Evolutionary conservation across 2,113 vertebrate species (phyloP).

Genomic region (Elephantulus edwardii): DNA sequence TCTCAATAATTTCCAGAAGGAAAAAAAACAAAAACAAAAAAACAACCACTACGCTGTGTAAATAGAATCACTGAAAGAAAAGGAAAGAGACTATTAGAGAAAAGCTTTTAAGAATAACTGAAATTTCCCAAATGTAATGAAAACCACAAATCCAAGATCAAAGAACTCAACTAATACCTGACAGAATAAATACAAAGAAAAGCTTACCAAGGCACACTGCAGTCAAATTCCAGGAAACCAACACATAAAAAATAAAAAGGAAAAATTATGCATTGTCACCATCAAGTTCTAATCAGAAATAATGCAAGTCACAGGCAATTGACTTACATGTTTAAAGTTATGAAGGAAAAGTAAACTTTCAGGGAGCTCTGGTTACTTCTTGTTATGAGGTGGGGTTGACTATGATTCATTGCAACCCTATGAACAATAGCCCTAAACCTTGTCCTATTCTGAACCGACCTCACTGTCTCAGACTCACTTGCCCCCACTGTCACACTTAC

Average conservation of each 20-base stretch:
- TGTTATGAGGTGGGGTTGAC: too few relatives aligned
- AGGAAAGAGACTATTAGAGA: not conserved
- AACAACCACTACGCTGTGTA: not conserved
- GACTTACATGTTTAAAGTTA: not conserved
- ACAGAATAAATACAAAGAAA: not conserved
- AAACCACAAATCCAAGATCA: not conserved
- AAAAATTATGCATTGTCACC: not conserved
- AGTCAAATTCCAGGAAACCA: not conserved
- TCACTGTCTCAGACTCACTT: too few relatives aligned
- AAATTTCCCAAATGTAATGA: not conserved
- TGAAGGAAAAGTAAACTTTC: too few relatives aligned
- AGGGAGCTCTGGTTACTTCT: too few relatives aligned
- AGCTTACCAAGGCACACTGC: not conserved
- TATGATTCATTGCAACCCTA: too few relatives aligned
- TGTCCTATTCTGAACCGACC: too few relatives aligned
- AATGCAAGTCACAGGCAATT: not conserved
- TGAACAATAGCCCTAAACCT: too few relatives aligned
- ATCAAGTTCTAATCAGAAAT: not conserved
- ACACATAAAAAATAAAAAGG: not conserved
- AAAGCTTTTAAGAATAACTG: not conserved
- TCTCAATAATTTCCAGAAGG: not conserved
- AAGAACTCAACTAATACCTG: not conserved
- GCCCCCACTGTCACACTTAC: too few relatives aligned
- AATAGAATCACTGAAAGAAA: not conserved
- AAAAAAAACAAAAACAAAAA: too few relatives aligned